A percentile compares a stretch with the other conserved stretches of the same genome.
Evolutionary conservation across 2,113 vertebrate genomes (phyloP).

Genomic region (Psophia crepitans): DNA sequence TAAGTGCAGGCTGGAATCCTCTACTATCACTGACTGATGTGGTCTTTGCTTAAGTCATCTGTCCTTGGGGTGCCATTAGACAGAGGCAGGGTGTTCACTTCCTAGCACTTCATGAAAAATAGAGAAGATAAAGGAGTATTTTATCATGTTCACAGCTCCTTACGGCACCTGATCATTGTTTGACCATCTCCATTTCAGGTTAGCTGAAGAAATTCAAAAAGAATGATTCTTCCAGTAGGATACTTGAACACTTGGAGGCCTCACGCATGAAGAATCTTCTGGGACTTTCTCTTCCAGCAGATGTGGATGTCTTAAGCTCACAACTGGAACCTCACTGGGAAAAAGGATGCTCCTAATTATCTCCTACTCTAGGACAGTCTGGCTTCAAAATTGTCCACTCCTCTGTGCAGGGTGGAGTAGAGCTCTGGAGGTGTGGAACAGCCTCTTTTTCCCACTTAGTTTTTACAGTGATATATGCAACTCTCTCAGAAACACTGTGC

Average conservation of each 20-base stretch:
- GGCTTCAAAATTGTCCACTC: neutral
- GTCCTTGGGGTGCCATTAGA: neutral
- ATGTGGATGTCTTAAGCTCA: neutral
- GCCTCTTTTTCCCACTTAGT: neutral
- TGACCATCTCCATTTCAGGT: neutral
- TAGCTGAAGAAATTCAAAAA: neutral
- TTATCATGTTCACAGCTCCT: neutral
- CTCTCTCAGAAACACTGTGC: neutral
- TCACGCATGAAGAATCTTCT: neutral
- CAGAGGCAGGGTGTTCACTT: neutral
- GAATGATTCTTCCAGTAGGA: neutral
- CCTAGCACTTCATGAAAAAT: neutral
- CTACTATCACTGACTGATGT: accelerated
- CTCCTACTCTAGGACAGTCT: neutral
- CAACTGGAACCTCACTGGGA: neutral
- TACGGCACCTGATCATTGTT: neutral
- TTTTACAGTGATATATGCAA: neutral
- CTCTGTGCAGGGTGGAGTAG: neutral
- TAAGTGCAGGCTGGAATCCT: neutral
- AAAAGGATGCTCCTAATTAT: neutral
- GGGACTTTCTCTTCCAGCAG: neutral
- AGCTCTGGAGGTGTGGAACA: neutral
- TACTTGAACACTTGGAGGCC: neutral
- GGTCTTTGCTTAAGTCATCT: neutral
- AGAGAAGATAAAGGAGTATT: neutral